Evolutionary conservation across 2,888 invertebrate species (phyloP).

Genomic region (Epistrophe eligans): DNA sequence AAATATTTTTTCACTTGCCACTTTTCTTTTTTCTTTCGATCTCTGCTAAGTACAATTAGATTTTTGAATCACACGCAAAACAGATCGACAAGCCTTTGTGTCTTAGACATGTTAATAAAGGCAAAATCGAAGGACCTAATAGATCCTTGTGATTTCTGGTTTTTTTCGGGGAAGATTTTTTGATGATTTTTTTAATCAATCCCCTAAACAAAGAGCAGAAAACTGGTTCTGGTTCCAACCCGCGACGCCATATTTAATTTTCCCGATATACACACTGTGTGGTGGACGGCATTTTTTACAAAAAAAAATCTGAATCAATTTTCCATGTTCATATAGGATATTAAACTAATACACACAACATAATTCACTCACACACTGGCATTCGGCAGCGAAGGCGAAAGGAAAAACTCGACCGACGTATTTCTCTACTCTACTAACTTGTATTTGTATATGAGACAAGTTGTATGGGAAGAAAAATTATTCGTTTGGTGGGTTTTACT

Average conservation of each 20-base stretch:
- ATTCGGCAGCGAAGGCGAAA: conserved; percentile 63
- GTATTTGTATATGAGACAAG: conserved; percentile 71
- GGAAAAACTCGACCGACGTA: conserved; percentile 58
- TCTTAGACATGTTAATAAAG: conserved; percentile 57
- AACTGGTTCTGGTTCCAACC: conserved; percentile 85
- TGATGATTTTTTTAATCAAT: conserved; percentile 86
- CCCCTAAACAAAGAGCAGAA: conserved; percentile 90
- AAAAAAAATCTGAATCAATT: conserved; percentile 74
- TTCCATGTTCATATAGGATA: conserved; percentile 67
- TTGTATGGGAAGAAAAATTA: conserved; percentile 59
- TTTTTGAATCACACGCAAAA: conserved; percentile 42
- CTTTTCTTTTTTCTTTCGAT: conserved; percentile 47
- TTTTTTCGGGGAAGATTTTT: conserved; percentile 67
- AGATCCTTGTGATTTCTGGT: conserved; percentile 52
- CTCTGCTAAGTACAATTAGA: conserved; percentile 46
- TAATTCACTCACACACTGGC: conserved; percentile 48
- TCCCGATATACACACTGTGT: conserved; percentile 73
- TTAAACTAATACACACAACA: conserved; percentile 54
- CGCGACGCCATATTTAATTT: conserved; percentile 93
- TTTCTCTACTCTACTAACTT: conserved; percentile 47
- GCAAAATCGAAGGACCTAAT: conserved; percentile 51
- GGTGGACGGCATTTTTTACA: conserved; percentile 70
- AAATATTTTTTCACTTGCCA: conserved; percentile 62
- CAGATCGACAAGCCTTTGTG: conserved; percentile 52
- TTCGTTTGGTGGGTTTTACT: conserved; percentile 61